Evolutionary conservation across 2,797 vertebrate genomes (phyloP).

Genomic region (Hephaestus fuliginosus): DNA sequence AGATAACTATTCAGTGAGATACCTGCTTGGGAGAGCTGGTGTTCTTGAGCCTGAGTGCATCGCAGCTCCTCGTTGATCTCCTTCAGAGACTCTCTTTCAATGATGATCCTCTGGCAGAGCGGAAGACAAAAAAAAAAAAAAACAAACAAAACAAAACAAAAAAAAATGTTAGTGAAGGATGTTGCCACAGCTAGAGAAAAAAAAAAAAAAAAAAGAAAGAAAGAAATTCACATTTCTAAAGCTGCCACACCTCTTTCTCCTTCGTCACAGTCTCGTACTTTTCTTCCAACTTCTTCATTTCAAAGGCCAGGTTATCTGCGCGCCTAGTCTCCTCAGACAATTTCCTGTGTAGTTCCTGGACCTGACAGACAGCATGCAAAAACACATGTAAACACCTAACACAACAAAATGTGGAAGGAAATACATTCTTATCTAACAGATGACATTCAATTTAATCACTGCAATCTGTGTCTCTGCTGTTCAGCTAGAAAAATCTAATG

Average conservation of each 20-base stretch:
- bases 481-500: not conserved
- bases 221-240: not conserved
- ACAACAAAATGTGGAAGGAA: not conserved
- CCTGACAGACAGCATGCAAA: constrained; percentile 77
- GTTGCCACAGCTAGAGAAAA: not conserved
- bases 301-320: constrained; percentile 94
- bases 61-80: constrained; percentile 97
- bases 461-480: no score
- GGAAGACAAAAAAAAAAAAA: not conserved
- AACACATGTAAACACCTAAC: not conserved
- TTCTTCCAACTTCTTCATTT: constrained; percentile 94
- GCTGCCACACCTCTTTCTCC: constrained; percentile 91
- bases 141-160: no score
- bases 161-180: not conserved
- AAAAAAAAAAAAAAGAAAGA: not conserved
- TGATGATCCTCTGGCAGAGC: constrained; percentile 89
- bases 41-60: constrained; percentile 94
- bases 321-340: constrained; percentile 94
- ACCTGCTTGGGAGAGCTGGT: constrained; percentile 94
- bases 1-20: constrained; percentile 16
- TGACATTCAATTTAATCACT: no score
- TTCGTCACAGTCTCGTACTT: constrained; percentile 93
- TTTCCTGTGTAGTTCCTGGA: constrained; percentile 94
- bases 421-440: no score
- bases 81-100: constrained; percentile 95